Evolutionary conservation across 1,140 invertebrate genomes (phyloP).

Genomic region (Pinna nobilis): DNA sequence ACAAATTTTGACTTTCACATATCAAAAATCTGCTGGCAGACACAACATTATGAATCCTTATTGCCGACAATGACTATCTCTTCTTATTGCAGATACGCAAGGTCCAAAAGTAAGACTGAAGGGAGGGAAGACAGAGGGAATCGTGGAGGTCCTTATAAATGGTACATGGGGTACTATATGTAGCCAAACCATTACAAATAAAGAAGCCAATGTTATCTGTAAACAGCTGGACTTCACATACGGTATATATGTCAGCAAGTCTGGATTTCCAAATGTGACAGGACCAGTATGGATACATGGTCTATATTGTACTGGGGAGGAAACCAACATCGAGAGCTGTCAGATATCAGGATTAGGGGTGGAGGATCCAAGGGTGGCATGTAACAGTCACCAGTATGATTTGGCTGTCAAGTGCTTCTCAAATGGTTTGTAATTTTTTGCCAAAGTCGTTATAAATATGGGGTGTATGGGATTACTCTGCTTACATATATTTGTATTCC

Average conservation of each 20-base stretch:
- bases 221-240: constrained; percentile 49
- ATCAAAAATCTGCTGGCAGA: too few species aligned
- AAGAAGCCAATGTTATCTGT: constrained; percentile 60
- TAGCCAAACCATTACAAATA: constrained; percentile 31
- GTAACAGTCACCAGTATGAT: constrained; percentile 84
- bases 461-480: too few species aligned
- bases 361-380: constrained; percentile 77
- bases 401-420: constrained; percentile 80
- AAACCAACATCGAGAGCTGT: constrained; percentile 80
- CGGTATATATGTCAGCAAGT: constrained; percentile 36
- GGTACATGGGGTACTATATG: constrained; percentile 66
- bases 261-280: constrained; percentile 23
- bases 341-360: constrained; percentile 75
- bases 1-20: too few species aligned
- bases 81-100: constrained; percentile 79
- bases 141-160: constrained; percentile 61
- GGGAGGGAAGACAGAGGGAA: constrained; percentile 44
- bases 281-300: constrained; percentile 86
- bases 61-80: neutral
- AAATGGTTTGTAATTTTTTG: constrained; percentile 38
- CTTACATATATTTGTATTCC: too few species aligned
- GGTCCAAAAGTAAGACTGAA: constrained; percentile 81
- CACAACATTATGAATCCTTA: neutral
- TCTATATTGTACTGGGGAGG: constrained; percentile 83
- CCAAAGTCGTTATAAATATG: neutral